Conservation (phyloP, 2,113 vertebrate genomes). For the Protobothrops mucrosquamatus region DNA sequence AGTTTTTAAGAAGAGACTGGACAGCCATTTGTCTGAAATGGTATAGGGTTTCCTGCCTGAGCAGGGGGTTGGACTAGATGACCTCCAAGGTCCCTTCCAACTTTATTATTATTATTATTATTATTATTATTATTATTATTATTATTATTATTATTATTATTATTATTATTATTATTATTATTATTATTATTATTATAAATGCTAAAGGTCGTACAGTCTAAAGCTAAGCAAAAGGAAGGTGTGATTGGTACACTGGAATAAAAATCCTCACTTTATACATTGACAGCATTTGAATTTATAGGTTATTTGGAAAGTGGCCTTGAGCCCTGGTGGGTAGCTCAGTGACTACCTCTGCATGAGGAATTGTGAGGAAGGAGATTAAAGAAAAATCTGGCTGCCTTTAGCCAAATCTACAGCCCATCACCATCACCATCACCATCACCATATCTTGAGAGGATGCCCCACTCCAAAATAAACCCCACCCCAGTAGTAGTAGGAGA, state of each 20-base stretch:
- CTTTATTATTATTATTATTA: too few species aligned
- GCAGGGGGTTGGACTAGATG: too few species aligned
- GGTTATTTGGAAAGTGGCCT: neutral
- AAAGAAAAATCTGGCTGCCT: neutral
- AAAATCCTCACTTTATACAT: neutral
- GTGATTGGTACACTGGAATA: neutral
- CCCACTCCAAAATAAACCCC: neutral
- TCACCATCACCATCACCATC: neutral
- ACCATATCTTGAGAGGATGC: neutral
- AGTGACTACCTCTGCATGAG: neutral
- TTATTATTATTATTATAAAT: neutral
- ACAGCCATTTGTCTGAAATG: too few species aligned
- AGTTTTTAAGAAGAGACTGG: too few species aligned
- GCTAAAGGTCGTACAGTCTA: neutral
- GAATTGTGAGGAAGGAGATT: neutral
- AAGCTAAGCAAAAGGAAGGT: neutral
- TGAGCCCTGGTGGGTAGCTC: neutral
- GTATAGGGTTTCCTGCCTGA: too few species aligned
- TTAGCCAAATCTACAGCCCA: neutral
- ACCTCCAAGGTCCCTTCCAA: too few species aligned
- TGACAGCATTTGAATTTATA: neutral
- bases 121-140: too few species aligned
- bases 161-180: too few species aligned
- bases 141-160: too few species aligned
- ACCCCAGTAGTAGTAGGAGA: neutral